Percentiles rank a stretch among this genome's conserved stretches.
These are phyloP conservation scores for Amblyopsis hoosieri DNA, from an alignment of 2,797 vertebrate genomes.

Conservation along the genomic window DNA sequence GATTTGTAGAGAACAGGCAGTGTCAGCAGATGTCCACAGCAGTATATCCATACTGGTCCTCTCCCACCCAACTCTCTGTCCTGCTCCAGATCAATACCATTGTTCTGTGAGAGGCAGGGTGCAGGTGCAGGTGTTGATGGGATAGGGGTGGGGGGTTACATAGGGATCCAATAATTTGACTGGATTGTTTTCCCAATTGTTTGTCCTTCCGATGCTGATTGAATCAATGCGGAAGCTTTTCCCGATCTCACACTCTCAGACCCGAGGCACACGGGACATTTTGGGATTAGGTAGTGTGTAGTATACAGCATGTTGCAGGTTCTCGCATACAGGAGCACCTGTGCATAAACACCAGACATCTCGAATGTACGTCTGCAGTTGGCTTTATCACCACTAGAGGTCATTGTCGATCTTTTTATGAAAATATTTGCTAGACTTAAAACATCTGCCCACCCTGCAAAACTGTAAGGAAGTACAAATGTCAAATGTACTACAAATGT, in stretches of 20 bases:
- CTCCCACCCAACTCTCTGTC: conserved; percentile 29
- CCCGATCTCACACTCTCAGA: conserved; percentile 8
- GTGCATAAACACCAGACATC: not conserved
- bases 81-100: conserved; percentile 43
- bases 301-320: conserved; percentile 3
- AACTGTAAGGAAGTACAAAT: conserved; percentile 7
- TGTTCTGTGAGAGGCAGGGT: conserved; percentile 38
- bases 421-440: conserved; percentile 18
- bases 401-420: conserved; percentile 69
- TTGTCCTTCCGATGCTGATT: conserved; percentile 41
- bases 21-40: conserved; percentile 65
- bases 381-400: conserved; percentile 70
- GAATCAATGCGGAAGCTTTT: conserved; percentile 40
- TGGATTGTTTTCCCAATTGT: conserved; percentile 56
- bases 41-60: conserved; percentile 53
- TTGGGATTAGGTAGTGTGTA: too few species aligned
- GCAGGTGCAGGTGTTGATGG: not conserved
- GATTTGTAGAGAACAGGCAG: conserved; percentile 29
- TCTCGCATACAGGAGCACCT: not conserved
- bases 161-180: conserved; percentile 49
- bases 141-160: conserved; percentile 2
- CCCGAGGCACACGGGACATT: too few species aligned
- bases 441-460: not conserved
- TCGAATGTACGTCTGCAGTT: not conserved
- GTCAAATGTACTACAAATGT: too few species aligned